Conservation (phyloP, 1,140 invertebrate genomes). For the Pollicipes pollicipes region DNA sequence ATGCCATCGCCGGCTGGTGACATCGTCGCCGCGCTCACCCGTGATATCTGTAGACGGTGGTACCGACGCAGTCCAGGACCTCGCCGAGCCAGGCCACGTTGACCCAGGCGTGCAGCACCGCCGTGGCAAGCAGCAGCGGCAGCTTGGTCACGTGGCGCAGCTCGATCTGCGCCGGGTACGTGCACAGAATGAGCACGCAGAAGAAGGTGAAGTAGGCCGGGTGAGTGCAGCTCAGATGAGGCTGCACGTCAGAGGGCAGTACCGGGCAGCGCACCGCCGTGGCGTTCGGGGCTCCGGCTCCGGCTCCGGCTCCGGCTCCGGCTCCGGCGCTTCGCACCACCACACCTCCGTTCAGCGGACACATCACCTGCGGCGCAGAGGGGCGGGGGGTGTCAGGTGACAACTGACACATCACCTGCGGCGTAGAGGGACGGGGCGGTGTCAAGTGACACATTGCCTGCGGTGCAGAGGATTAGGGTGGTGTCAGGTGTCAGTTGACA, state of each 20-base stretch:
- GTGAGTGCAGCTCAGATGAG: constrained; percentile 33
- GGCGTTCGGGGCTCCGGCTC: too few species aligned
- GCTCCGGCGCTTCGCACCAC: too few species aligned
- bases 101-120: constrained; percentile 39
- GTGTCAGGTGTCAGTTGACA: too few species aligned
- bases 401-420: too few species aligned
- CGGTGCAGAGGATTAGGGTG: too few species aligned
- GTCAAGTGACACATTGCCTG: too few species aligned
- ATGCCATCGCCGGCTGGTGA: too few species aligned
- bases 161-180: background rate
- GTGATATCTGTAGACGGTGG: background rate
- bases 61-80: constrained; percentile 6
- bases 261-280: too few species aligned
- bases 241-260: background rate
- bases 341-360: background rate
- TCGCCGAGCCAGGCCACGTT: constrained; percentile 37
- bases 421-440: too few species aligned
- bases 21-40: constrained; percentile 18
- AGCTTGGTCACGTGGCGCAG: background rate
- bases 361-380: background rate
- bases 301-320: too few species aligned
- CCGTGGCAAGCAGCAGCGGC: constrained; percentile 34
- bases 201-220: constrained; percentile 56
- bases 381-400: too few species aligned
- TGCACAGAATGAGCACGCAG: constrained; percentile 40